Evolutionary conservation across 92 coral and sea anemone species (phyloP).

Genomic region (Zoanthus sociatus): DNA sequence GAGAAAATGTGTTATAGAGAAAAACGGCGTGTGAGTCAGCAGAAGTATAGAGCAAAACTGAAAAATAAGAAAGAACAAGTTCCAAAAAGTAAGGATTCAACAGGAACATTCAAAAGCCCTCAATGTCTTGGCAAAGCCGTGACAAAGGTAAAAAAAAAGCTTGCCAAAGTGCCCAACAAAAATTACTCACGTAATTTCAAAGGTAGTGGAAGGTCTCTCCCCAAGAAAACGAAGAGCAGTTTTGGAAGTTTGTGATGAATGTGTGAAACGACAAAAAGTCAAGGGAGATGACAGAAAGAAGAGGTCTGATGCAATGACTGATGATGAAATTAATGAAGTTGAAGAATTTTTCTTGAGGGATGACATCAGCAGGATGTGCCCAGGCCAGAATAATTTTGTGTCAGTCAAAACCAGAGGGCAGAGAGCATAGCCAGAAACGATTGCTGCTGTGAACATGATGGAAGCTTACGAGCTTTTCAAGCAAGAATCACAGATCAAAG

Average conservation of each 20-base stretch:
- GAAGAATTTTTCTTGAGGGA: conserved; percentile 49
- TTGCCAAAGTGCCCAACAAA: conserved; percentile 58
- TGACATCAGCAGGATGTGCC: conserved; percentile 27
- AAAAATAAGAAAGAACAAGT: background rate
- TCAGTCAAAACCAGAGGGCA: conserved; percentile 22
- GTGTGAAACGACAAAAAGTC: conserved; percentile 51
- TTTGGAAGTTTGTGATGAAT: conserved; percentile 54
- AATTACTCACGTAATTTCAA: conserved; percentile 47
- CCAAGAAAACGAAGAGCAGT: conserved; percentile 58
- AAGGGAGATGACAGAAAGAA: conserved; percentile 44
- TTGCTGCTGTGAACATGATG: conserved; percentile 38
- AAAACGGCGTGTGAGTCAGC: conserved; percentile 18
- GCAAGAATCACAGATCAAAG: conserved; percentile 40
- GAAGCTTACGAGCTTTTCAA: conserved; percentile 55
- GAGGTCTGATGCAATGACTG: conserved; percentile 63
- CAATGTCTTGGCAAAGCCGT: conserved; percentile 55
- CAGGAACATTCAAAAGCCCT: background rate
- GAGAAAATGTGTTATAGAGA: conserved; percentile 6
- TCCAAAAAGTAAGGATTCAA: background rate
- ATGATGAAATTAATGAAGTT: conserved; percentile 26
- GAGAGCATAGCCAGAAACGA: conserved; percentile 55
- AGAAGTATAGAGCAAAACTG: conserved; percentile 38
- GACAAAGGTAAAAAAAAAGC: conserved; percentile 52
- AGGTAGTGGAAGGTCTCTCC: conserved; percentile 57
- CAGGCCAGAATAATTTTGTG: conserved; percentile 6